Percentiles rank a stretch among this genome's conserved stretches.
These are phyloP conservation scores for Pectinophora gossypiella DNA, from an alignment of 1,140 invertebrate genomes.

Conservation along the genomic window DNA sequence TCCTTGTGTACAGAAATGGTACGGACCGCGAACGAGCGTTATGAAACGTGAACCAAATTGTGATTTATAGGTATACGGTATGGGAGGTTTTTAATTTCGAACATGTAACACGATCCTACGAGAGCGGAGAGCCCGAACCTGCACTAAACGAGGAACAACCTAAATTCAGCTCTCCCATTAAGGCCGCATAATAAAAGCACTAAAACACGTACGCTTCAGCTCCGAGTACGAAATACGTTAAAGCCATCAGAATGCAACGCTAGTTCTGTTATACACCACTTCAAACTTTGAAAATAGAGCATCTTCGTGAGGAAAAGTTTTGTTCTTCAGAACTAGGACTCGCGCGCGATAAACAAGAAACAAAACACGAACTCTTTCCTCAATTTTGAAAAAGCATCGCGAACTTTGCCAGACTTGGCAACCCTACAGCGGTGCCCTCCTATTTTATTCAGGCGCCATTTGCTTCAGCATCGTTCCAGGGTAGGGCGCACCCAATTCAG, in stretches of 20 bases:
- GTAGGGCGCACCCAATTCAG: neutral
- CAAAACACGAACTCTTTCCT: neutral
- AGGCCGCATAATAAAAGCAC: neutral
- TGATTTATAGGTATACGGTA: slow-evolving; percentile 9
- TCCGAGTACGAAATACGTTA: neutral
- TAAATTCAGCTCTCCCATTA: slow-evolving; percentile 7
- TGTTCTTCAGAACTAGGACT: neutral
- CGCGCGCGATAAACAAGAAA: too few species aligned
- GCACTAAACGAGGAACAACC: neutral
- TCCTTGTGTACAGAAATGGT: neutral
- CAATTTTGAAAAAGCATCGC: neutral
- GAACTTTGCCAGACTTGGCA: neutral
- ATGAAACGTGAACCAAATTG: slow-evolving; percentile 4
- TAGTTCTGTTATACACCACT: too few species aligned
- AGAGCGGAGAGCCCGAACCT: neutral
- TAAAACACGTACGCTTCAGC: neutral
- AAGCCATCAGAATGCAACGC: neutral
- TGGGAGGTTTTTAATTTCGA: slow-evolving; percentile 25
- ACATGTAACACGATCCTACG: slow-evolving; percentile 14
- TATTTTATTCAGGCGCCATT: slow-evolving; percentile 58
- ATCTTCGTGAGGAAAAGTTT: neutral
- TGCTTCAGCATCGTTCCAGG: slow-evolving; percentile 32
- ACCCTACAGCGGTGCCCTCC: slow-evolving; percentile 20
- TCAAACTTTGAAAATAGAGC: neutral
- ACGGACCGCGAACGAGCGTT: slow-evolving; percentile 2